A percentile compares a stretch with the other conserved stretches of the same genome.
Conservation (phyloP, 2,113 vertebrate species). For the Marcusenius ussheri region DNA sequence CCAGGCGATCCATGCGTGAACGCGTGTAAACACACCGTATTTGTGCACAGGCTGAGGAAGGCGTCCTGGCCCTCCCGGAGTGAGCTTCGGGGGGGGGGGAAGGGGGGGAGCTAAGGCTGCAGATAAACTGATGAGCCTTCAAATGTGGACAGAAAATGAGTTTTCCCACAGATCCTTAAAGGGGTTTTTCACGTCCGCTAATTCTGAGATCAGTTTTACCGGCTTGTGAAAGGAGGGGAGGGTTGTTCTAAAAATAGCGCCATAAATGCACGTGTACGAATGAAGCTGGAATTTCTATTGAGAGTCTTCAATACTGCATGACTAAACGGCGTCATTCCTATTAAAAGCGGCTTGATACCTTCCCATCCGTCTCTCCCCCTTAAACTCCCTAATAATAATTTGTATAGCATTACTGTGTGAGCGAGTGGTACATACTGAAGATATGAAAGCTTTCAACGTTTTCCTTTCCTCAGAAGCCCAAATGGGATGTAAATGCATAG, state of each 20-base stretch:
- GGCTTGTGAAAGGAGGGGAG: neutral
- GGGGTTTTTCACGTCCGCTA: conserved; percentile 52
- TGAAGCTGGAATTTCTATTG: conserved; percentile 46
- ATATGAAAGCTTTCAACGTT: neutral
- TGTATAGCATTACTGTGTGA: neutral
- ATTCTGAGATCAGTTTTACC: conserved; percentile 35
- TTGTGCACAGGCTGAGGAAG: neutral
- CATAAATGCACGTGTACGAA: conserved; percentile 34
- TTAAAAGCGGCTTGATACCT: conserved; percentile 31
- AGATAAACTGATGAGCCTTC: conserved; percentile 63
- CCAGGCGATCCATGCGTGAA: conserved; percentile 65
- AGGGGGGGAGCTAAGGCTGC: neutral
- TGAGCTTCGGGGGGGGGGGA: neutral
- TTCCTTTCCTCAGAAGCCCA: neutral
- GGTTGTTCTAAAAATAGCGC: neutral
- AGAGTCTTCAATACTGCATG: conserved; percentile 56
- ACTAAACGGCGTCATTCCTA: conserved; percentile 40
- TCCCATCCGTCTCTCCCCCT: neutral
- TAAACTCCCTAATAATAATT: neutral
- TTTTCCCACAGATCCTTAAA: conserved; percentile 46
- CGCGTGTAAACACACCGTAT: conserved; percentile 54
- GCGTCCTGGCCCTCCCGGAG: neutral
- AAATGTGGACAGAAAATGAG: conserved; percentile 55
- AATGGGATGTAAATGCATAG: neutral
- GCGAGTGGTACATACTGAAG: neutral